Conservation (phyloP, 2,888 invertebrate genomes). For the Lottia gigantea region DNA sequence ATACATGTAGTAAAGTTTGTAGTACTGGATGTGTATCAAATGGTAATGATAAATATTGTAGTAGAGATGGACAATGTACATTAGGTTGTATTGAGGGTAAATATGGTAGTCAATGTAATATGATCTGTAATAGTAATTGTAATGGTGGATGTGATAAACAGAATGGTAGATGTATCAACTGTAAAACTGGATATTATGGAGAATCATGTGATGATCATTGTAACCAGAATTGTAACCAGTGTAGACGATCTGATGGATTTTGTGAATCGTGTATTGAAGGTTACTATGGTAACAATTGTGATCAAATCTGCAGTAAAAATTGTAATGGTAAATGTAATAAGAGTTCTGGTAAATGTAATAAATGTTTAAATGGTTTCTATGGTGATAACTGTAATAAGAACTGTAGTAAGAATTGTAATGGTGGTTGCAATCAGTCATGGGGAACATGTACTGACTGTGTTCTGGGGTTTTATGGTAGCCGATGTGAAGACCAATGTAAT, state of each 20-base stretch:
- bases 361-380: slow-evolving; percentile 35
- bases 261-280: slow-evolving; percentile 23
- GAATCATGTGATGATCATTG: slow-evolving; percentile 32
- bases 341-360: slow-evolving; percentile 32
- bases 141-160: slow-evolving; percentile 24
- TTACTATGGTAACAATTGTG: slow-evolving; percentile 13
- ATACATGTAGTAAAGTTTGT: neutral
- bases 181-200: slow-evolving; percentile 37
- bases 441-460: neutral
- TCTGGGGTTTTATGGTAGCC: slow-evolving; percentile 10
- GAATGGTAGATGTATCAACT: slow-evolving; percentile 28
- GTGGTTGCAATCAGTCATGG: neutral
- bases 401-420: neutral
- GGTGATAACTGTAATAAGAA: slow-evolving; percentile 18
- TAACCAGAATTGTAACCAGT: slow-evolving; percentile 16
- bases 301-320: neutral
- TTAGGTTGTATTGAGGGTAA: slow-evolving; percentile 27
- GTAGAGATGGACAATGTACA: slow-evolving; percentile 15
- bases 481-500: slow-evolving; percentile 2
- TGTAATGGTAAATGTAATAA: slow-evolving; percentile 28
- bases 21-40: neutral
- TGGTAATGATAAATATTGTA: neutral
- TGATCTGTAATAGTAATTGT: slow-evolving; percentile 26
- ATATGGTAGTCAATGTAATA: slow-evolving; percentile 20
- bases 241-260: slow-evolving; percentile 23